Conservation (phyloP, 2,888 invertebrate species). For the Melanostoma scalare region DNA sequence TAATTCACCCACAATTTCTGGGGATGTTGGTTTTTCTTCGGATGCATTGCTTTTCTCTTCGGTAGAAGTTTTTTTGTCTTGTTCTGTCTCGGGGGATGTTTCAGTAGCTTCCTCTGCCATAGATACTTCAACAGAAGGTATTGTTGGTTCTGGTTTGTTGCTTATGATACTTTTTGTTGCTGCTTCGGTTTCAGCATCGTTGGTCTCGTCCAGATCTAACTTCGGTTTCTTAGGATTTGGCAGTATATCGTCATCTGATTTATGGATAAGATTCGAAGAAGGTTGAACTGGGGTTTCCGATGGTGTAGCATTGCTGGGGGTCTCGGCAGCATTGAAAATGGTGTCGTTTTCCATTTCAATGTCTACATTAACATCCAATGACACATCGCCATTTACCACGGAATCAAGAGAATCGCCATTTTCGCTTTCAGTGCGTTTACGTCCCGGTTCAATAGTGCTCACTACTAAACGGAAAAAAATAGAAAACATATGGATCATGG, state of each 20-base stretch:
- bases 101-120: conserved; percentile 24
- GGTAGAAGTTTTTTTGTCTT: conserved; percentile 21
- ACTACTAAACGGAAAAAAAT: conserved; percentile 84
- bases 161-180: conserved; percentile 55
- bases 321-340: conserved; percentile 77
- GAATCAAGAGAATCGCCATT: conserved; percentile 86
- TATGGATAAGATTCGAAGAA: conserved; percentile 74
- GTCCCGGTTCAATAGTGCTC: conserved; percentile 87
- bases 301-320: conserved; percentile 80
- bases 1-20: conserved; percentile 81
- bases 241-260: conserved; percentile 79
- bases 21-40: conserved; percentile 78
- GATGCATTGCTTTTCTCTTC: conserved; percentile 10
- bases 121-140: conserved; percentile 27
- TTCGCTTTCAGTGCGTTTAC: conserved; percentile 85
- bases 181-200: conserved; percentile 54
- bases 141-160: conserved; percentile 30
- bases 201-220: conserved; percentile 74
- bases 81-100: conserved; percentile 33
- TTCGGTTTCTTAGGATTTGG: conserved; percentile 83
- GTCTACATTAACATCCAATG: conserved; percentile 84
- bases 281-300: conserved; percentile 61
- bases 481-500: conserved; percentile 35
- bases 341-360: conserved; percentile 84
- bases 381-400: conserved; percentile 82